phyloP scores from a whole-genome alignment of 2,113 vertebrate species.

The Forbesichthys papilliferus region DNA sequence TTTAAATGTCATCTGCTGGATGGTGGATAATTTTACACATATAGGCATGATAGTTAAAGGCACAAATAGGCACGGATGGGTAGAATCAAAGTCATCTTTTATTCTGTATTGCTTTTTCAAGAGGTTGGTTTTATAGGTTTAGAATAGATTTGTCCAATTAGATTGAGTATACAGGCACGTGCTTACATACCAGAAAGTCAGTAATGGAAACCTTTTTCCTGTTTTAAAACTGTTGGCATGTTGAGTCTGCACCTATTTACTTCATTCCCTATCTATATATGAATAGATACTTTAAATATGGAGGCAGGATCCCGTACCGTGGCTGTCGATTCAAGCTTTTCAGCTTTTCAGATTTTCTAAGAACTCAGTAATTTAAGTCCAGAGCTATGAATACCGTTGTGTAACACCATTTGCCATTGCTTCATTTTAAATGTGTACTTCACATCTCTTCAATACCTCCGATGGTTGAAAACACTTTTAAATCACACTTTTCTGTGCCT shows the following conservation, averaged over 20 bases:
- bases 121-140: too few relatives aligned
- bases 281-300: background rate
- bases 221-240: background rate
- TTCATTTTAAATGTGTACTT: background rate
- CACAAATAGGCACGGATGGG: too few relatives aligned
- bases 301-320: background rate
- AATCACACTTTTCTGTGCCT: background rate
- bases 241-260: background rate
- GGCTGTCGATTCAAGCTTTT: background rate
- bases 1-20: too few relatives aligned
- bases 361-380: background rate
- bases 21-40: too few relatives aligned
- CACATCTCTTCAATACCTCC: background rate
- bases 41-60: too few relatives aligned
- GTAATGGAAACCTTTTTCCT: too few relatives aligned
- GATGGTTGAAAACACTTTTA: background rate
- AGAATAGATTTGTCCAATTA: background rate
- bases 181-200: background rate
- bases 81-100: too few relatives aligned
- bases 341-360: background rate
- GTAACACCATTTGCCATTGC: constrained; percentile 3
- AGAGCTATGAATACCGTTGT: background rate
- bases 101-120: too few relatives aligned
- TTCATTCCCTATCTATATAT: background rate
- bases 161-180: background rate